A percentile compares a stretch with the other conserved stretches of the same genome.
Evolutionary conservation across 2,113 vertebrate species (phyloP).

Genomic region (Psophia crepitans): DNA sequence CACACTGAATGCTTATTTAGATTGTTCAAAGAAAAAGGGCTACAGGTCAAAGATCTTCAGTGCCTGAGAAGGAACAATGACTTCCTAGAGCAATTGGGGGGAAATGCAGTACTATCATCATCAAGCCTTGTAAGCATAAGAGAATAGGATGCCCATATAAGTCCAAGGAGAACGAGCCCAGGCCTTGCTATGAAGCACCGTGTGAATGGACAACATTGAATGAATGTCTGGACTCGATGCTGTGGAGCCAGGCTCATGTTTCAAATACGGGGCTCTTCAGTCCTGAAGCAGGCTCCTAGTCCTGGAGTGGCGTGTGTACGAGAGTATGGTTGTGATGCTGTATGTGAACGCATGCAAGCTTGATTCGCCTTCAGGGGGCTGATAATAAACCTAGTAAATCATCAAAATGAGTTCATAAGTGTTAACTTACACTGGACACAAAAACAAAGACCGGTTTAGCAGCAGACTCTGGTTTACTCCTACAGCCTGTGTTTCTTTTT

Average conservation of each 20-base stretch:
- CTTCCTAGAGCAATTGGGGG: conserved; percentile 78
- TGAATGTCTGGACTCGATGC: conserved; percentile 89
- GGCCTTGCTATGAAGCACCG: conserved; percentile 90
- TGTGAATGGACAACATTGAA: conserved; percentile 89
- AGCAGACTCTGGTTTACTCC: conserved; percentile 89
- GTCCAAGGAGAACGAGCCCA: conserved; percentile 80
- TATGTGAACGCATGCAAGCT: conserved; percentile 92
- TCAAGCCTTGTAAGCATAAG: conserved; percentile 85
- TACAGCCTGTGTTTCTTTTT: conserved; percentile 86
- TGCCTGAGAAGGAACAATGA: conserved; percentile 82
- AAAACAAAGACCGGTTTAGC: conserved; percentile 83
- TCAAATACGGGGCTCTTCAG: conserved; percentile 80
- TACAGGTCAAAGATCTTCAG: conserved; percentile 87
- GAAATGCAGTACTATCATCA: conserved; percentile 83
- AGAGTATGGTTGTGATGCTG: conserved; percentile 89
- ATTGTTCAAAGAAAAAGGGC: conserved; percentile 89
- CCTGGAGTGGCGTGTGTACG: conserved; percentile 88
- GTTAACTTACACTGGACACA: conserved; percentile 95
- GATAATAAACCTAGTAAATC: conserved; percentile 83
- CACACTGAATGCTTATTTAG: conserved; percentile 93
- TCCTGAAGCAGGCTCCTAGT: conserved; percentile 79
- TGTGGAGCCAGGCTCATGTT: conserved; percentile 88
- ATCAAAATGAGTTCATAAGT: conserved; percentile 84
- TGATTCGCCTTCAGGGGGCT: conserved; percentile 86
- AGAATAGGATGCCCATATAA: conserved; percentile 72